phyloP scores from a whole-genome alignment of 1,140 invertebrate species.

The Pseudomyrmex dendroicus region DNA sequence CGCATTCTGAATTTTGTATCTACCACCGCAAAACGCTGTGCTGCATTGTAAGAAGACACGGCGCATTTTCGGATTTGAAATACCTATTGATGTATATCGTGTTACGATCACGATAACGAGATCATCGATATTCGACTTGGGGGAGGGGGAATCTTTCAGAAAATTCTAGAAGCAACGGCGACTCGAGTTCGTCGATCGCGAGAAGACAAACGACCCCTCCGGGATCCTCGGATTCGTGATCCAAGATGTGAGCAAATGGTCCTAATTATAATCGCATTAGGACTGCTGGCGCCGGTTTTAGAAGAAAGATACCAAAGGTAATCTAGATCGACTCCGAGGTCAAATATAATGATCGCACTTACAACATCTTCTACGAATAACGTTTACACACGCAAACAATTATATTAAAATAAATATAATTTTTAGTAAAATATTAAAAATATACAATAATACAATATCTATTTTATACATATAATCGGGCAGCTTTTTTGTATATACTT shows the following conservation, averaged over 20 bases:
- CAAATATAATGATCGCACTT: background rate
- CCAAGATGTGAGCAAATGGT: slow-evolving; percentile 64
- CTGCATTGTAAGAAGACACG: background rate
- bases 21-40: background rate
- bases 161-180: slow-evolving; percentile 53
- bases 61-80: slow-evolving; percentile 44
- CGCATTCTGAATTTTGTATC: slow-evolving; percentile 16
- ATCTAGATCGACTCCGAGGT: slow-evolving; percentile 17
- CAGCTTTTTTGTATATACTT: background rate
- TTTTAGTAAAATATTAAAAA: background rate
- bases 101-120: slow-evolving; percentile 71
- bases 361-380: slow-evolving; percentile 7
- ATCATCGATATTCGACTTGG: slow-evolving; percentile 58
- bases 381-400: background rate
- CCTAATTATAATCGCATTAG: slow-evolving; percentile 75
- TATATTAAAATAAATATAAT: background rate
- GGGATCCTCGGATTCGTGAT: slow-evolving; percentile 56
- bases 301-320: slow-evolving; percentile 16
- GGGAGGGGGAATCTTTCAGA: slow-evolving; percentile 45
- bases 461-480: too few relatives aligned
- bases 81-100: slow-evolving; percentile 50
- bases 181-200: slow-evolving; percentile 43
- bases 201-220: slow-evolving; percentile 61
- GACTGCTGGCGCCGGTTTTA: slow-evolving; percentile 55
- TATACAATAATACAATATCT: background rate